Evolutionary conservation across 2,888 invertebrate species (phyloP).

Genomic region (Ophion slaviceki): DNA sequence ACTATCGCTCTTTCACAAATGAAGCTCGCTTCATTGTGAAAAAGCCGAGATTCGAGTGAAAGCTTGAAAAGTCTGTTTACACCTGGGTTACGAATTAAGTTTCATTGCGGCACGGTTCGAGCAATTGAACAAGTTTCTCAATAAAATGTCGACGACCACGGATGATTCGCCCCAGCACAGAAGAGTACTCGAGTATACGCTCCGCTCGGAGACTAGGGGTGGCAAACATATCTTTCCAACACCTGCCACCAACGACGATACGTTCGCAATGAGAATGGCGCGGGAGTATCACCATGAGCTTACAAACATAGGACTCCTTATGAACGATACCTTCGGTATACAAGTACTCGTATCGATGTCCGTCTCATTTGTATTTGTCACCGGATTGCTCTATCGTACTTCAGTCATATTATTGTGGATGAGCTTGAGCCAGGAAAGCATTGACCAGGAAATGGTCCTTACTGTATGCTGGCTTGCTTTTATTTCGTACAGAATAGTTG

Average conservation of each 20-base stretch:
- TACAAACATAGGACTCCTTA: slow-evolving; percentile 62
- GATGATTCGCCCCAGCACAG: slow-evolving; percentile 68
- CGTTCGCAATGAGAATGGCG: slow-evolving; percentile 65
- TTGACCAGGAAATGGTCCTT: slow-evolving; percentile 29
- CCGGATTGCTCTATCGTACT: slow-evolving; percentile 66
- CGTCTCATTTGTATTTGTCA: slow-evolving; percentile 65
- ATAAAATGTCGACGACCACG: slow-evolving; percentile 67
- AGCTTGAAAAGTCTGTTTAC: too few species aligned
- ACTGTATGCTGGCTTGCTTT: slow-evolving; percentile 56
- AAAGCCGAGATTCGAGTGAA: too few species aligned
- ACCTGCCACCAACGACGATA: slow-evolving; percentile 29
- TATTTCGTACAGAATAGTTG: slow-evolving; percentile 58
- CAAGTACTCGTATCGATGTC: slow-evolving; percentile 70
- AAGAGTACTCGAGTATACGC: slow-evolving; percentile 63
- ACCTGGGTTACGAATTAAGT: slow-evolving; percentile 20
- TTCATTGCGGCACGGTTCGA: slow-evolving; percentile 44
- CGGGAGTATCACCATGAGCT: slow-evolving; percentile 72
- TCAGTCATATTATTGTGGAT: slow-evolving; percentile 63
- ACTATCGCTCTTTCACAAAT: too few species aligned
- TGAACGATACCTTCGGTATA: slow-evolving; percentile 71
- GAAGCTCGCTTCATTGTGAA: too few species aligned
- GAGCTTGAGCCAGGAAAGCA: accelerated
- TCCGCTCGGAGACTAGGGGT: not conserved
- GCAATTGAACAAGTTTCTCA: slow-evolving; percentile 67
- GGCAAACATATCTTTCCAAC: not conserved